These are phyloP conservation scores for Chironomus striatipennis DNA, from an alignment of 1,140 invertebrate species.

Conservation along the genomic window DNA sequence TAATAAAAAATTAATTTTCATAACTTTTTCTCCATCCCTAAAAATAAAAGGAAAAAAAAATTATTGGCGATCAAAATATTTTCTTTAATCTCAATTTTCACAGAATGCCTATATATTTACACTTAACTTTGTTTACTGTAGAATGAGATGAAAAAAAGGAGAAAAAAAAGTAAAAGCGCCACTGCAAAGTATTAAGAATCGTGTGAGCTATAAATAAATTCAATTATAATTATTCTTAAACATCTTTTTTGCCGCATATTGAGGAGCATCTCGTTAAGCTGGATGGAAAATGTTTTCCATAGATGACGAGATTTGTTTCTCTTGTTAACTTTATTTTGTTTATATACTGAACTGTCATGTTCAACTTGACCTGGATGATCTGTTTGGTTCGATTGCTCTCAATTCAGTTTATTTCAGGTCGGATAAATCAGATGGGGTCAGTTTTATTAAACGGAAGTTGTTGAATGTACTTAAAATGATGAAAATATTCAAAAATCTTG, in stretches of 20 bases:
- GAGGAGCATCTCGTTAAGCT: neutral
- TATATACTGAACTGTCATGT: no score
- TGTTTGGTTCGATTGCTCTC: no score
- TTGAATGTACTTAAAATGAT: no score
- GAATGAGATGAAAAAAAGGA: neutral
- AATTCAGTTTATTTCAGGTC: no score
- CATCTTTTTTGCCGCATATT: neutral
- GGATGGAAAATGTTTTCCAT: neutral
- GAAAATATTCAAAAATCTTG: no score
- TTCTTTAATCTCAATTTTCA: no score
- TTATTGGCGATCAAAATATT: neutral
- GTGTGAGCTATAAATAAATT: neutral
- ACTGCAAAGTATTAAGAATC: neutral
- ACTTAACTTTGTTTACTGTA: constrained; percentile 1
- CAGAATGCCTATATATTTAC: neutral
- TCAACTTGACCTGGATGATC: no score
- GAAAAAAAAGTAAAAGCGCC: neutral
- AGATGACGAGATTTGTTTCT: neutral
- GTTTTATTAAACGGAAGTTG: no score
- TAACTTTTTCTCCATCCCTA: neutral
- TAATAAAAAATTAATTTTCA: neutral
- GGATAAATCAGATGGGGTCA: no score
- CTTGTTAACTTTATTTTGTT: no score
- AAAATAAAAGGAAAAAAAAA: neutral
- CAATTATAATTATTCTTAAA: neutral